Percentiles rank a stretch among this genome's conserved stretches.
These are phyloP conservation scores for Plusia festucae DNA, from an alignment of 2,888 invertebrate genomes.

Conservation along the genomic window DNA sequence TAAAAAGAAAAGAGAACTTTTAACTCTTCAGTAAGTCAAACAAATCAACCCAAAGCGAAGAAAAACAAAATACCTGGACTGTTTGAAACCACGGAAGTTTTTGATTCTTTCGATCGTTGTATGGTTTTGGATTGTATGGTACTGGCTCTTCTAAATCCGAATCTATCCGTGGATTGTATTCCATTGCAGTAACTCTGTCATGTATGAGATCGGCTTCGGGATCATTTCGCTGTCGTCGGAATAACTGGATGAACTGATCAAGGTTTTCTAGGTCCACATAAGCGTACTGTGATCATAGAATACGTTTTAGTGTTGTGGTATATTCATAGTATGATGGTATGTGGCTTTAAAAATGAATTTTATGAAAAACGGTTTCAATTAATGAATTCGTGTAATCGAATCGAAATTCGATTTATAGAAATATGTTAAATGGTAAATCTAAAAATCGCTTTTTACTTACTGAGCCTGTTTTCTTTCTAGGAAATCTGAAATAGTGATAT, in stretches of 20 bases:
- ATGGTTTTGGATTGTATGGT: slow-evolving; percentile 7
- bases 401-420: too few species aligned
- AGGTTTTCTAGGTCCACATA: slow-evolving; percentile 37
- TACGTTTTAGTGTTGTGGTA: not conserved
- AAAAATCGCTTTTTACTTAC: slow-evolving; percentile 1
- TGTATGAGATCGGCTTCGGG: not conserved
- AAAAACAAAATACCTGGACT: not conserved
- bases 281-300: slow-evolving; percentile 29
- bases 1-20: too few species aligned
- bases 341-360: too few species aligned
- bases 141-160: not conserved
- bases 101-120: not conserved
- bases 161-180: not conserved
- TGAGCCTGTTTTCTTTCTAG: slow-evolving; percentile 2
- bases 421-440: too few species aligned
- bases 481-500: slow-evolving; percentile 6
- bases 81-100: not conserved
- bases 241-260: slow-evolving; percentile 11
- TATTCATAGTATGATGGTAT: too few species aligned
- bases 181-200: too few species aligned
- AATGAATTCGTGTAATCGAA: too few species aligned
- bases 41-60: not conserved
- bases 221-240: slow-evolving; percentile 17
- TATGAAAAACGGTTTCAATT: too few species aligned
- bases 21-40: not conserved